These are phyloP conservation scores for Drosophila prolongata DNA, from an alignment of 2,888 invertebrate species.

Conservation along the genomic window DNA sequence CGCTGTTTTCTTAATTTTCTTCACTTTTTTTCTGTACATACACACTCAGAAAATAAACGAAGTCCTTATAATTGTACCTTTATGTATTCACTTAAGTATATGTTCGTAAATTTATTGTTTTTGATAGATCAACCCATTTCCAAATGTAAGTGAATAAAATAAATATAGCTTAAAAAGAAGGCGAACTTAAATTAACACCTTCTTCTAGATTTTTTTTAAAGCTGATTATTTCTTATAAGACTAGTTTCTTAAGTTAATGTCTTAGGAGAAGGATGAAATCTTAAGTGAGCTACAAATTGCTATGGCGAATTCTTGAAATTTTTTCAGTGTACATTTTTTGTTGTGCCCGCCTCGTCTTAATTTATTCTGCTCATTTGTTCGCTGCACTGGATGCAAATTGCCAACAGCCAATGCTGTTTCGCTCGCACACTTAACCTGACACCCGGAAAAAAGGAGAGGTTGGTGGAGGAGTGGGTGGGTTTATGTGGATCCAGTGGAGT, in stretches of 20 bases:
- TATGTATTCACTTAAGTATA: too few relatives aligned
- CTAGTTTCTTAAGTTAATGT: too few relatives aligned
- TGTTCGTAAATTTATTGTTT: too few relatives aligned
- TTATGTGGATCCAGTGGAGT: constrained; percentile 15
- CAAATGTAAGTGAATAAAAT: too few relatives aligned
- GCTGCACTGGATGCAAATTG: constrained; percentile 49
- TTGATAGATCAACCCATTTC: too few relatives aligned
- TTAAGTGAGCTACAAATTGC: background rate
- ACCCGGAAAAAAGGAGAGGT: constrained; percentile 8
- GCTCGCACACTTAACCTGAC: constrained; percentile 18
- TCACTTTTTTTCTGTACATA: background rate
- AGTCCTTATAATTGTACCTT: too few relatives aligned
- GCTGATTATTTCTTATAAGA: too few relatives aligned
- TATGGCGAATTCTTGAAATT: background rate
- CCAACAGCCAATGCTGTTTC: constrained; percentile 19
- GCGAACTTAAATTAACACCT: too few relatives aligned
- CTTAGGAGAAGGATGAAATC: too few relatives aligned
- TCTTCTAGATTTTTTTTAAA: too few relatives aligned
- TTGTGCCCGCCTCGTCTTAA: constrained; percentile 51
- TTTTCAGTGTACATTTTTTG: constrained; percentile 10
- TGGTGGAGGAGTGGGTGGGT: background rate
- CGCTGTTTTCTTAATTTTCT: background rate
- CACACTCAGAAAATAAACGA: background rate
- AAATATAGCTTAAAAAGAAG: too few relatives aligned
- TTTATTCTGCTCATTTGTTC: constrained; percentile 71